Percentiles rank a stretch among this genome's conserved stretches.
phyloP scores from a whole-genome alignment of 2,113 vertebrate genomes.

The Dicentrarchus labrax region DNA sequence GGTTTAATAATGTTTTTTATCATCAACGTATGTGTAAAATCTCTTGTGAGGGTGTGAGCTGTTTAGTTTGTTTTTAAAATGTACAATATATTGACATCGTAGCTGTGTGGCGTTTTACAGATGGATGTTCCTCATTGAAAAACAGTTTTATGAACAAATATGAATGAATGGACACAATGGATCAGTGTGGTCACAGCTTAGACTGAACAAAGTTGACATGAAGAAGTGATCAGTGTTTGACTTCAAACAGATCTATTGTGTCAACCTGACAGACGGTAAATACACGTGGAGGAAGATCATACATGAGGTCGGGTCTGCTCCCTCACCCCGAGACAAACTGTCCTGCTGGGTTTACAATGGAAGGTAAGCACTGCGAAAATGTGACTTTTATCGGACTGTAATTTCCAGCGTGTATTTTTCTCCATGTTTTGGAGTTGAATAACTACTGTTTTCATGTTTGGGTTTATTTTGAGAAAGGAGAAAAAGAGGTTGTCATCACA shows the following conservation, averaged over 20 bases:
- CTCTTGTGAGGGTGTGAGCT: background rate
- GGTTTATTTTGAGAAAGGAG: no score
- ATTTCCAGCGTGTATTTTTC: background rate
- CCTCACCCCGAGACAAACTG: constrained; percentile 95
- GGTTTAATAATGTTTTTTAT: background rate
- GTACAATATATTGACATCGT: background rate
- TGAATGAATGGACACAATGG: background rate
- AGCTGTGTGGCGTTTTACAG: background rate
- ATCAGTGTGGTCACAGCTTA: background rate
- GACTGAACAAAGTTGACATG: background rate
- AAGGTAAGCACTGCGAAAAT: constrained; percentile 78
- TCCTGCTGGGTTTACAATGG: constrained; percentile 95
- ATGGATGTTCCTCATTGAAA: background rate
- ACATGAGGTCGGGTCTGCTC: constrained; percentile 86
- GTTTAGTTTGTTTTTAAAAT: background rate
- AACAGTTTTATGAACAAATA: background rate
- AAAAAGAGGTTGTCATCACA: no score
- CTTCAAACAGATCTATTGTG: constrained; percentile 88
- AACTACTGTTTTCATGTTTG: no score
- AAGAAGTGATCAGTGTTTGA: constrained; percentile 61
- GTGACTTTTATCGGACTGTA: background rate
- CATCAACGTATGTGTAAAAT: background rate
- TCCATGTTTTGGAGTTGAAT: no score
- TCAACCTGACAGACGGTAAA: constrained; percentile 88
- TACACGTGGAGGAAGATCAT: constrained; percentile 90